Percentiles rank a stretch among this genome's conserved stretches.
Conservation (phyloP, 2,797 vertebrate species). For the Centropyge bicolor region DNA sequence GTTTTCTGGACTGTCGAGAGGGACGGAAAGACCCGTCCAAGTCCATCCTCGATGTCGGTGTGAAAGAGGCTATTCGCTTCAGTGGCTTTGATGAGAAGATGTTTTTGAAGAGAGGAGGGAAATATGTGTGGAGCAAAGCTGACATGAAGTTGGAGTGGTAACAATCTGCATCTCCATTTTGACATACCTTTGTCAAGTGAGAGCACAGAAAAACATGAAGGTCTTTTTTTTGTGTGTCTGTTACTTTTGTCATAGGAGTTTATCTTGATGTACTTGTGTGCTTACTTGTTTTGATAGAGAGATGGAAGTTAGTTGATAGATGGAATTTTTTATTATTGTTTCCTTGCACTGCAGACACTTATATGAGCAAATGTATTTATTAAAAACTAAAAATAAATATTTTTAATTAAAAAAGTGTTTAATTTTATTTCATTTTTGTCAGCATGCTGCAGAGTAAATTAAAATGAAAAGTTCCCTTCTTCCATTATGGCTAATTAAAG, state of each 20-base stretch:
- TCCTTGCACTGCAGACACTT: neutral
- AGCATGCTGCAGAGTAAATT: neutral
- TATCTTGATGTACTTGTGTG: neutral
- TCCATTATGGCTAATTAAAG: too few relatives aligned
- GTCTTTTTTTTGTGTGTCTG: neutral
- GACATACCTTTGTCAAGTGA: neutral
- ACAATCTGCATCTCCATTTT: slow-evolving; percentile 39
- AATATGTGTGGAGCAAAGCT: slow-evolving; percentile 95
- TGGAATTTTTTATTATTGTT: neutral
- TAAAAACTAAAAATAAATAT: neutral
- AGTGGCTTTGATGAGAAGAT: slow-evolving; percentile 96
- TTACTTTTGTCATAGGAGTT: neutral
- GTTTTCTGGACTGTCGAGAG: slow-evolving; percentile 92
- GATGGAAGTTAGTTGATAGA: neutral
- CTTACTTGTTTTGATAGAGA: neutral
- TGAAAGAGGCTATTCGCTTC: slow-evolving; percentile 90
- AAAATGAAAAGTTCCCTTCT: neutral
- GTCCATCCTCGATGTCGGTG: slow-evolving; percentile 94
- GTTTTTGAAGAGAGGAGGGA: slow-evolving; percentile 94
- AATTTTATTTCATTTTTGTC: neutral
- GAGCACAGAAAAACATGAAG: neutral
- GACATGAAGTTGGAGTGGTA: slow-evolving; percentile 96
- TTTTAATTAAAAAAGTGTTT: neutral
- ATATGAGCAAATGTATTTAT: neutral
- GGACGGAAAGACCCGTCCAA: slow-evolving; percentile 95